These are phyloP conservation scores for Microctonus hyperodae DNA, from an alignment of 2,888 invertebrate species.

Conservation along the genomic window DNA sequence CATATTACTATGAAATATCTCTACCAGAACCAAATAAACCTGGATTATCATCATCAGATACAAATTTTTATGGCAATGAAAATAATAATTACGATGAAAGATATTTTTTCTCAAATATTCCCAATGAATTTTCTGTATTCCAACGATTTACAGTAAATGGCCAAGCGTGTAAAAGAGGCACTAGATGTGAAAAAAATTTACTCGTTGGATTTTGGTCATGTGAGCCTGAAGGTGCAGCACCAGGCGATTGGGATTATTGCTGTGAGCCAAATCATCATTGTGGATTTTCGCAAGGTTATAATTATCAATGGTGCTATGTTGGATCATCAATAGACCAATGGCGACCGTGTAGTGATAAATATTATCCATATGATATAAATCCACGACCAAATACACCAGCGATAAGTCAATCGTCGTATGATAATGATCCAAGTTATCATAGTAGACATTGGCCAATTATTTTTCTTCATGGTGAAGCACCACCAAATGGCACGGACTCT, in stretches of 20 bases:
- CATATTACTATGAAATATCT: slow-evolving; percentile 24
- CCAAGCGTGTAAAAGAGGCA: slow-evolving; percentile 77
- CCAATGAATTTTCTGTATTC: slow-evolving; percentile 68
- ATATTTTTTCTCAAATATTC: slow-evolving; percentile 48
- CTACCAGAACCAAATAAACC: slow-evolving; percentile 20
- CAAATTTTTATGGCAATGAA: background rate
- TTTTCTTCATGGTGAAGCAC: slow-evolving; percentile 80
- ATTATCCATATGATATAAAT: slow-evolving; percentile 70
- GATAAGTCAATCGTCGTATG: slow-evolving; percentile 64
- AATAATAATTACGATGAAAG: slow-evolving; percentile 10
- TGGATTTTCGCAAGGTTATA: slow-evolving; percentile 82
- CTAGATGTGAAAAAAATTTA: slow-evolving; percentile 75
- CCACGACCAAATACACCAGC: slow-evolving; percentile 47
- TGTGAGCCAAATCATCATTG: slow-evolving; percentile 84
- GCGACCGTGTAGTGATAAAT: slow-evolving; percentile 86
- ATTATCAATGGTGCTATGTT: slow-evolving; percentile 88
- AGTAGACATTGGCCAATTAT: slow-evolving; percentile 79
- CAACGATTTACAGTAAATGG: slow-evolving; percentile 83
- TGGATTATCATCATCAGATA: background rate
- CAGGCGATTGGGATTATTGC: slow-evolving; percentile 85
- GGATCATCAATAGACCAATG: slow-evolving; percentile 81
- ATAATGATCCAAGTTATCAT: slow-evolving; percentile 28
- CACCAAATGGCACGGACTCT: slow-evolving; percentile 73
- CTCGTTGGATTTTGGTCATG: slow-evolving; percentile 86
- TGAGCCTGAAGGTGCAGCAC: slow-evolving; percentile 76